Percentiles rank a stretch among this genome's conserved stretches.
Evolutionary conservation across 2,888 invertebrate species (phyloP).

Genomic region (Watsonalla cultraria): DNA sequence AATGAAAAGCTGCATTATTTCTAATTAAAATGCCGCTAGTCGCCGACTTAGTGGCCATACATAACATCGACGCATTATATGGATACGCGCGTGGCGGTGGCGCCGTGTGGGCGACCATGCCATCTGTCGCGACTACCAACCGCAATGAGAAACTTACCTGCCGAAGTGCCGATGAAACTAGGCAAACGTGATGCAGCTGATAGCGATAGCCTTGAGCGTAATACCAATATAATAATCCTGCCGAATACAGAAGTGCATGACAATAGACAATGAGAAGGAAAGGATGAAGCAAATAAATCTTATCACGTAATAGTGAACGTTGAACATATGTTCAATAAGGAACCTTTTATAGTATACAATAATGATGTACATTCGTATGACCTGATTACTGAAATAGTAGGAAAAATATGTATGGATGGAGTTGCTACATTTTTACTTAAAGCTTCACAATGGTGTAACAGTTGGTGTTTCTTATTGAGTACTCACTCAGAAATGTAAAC

Average conservation of each 20-base stretch:
- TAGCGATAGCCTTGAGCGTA: neutral
- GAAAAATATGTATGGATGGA: neutral
- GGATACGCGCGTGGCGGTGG: constrained; percentile 33
- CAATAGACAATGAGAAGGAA: neutral
- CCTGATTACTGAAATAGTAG: neutral
- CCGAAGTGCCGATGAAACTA: constrained; percentile 27
- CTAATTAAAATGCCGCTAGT: constrained; percentile 6
- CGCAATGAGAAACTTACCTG: constrained; percentile 33
- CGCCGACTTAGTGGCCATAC: constrained; percentile 30
- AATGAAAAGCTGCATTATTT: too few species aligned
- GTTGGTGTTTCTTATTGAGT: too few species aligned
- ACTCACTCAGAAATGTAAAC: neutral
- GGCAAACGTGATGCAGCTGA: constrained; percentile 12
- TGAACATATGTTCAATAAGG: neutral
- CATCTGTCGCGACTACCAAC: constrained; percentile 50
- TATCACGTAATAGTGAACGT: neutral
- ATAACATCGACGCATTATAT: constrained; percentile 19
- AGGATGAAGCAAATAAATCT: neutral
- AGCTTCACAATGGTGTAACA: too few species aligned
- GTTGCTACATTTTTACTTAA: too few species aligned
- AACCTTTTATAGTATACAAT: neutral
- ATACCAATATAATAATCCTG: neutral
- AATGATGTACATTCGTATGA: neutral
- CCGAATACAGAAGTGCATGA: neutral
- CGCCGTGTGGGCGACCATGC: constrained; percentile 60